Percentiles rank a stretch among this genome's conserved stretches.
These are phyloP conservation scores for Seladonia tumulorum DNA, from an alignment of 2,888 invertebrate genomes.

Conservation along the genomic window DNA sequence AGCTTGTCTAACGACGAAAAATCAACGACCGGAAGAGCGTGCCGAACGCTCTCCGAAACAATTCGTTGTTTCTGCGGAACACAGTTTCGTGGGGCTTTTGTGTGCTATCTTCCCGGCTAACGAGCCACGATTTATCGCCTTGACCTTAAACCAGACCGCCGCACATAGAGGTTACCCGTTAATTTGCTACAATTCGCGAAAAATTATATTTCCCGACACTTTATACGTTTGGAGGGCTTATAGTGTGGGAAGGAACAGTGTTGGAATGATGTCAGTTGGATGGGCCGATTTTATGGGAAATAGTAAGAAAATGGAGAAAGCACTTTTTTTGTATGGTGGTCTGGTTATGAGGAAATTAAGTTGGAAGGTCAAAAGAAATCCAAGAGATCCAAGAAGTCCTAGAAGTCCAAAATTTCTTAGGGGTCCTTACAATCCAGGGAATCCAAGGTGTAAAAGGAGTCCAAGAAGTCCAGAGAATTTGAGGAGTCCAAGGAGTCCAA, in stretches of 20 bases:
- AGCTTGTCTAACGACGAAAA: constrained; percentile 23
- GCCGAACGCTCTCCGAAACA: constrained; percentile 20
- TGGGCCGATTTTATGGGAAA: background rate
- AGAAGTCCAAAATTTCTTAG: too few relatives aligned
- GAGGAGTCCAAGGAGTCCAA: too few relatives aligned
- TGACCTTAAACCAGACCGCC: constrained; percentile 27
- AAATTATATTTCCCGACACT: background rate
- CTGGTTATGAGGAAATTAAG: background rate
- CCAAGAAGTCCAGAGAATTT: too few relatives aligned
- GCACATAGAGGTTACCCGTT: background rate
- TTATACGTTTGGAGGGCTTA: background rate
- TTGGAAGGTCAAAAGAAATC: background rate
- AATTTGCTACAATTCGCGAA: constrained; percentile 24
- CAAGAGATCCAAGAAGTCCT: too few relatives aligned
- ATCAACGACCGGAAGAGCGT: constrained; percentile 25
- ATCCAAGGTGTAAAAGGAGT: too few relatives aligned
- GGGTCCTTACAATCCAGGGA: too few relatives aligned
- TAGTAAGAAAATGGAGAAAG: background rate
- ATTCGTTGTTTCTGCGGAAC: constrained; percentile 17
- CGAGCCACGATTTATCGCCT: constrained; percentile 43
- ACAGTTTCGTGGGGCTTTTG: background rate
- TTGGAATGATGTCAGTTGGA: background rate
- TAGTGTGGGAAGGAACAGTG: background rate
- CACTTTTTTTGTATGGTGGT: background rate
- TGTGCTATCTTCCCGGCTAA: constrained; percentile 19